Evolutionary conservation across 1,140 invertebrate species (phyloP), one percentile per base, ranked within the genome.

Genomic region (Telenomus remus): DNA sequence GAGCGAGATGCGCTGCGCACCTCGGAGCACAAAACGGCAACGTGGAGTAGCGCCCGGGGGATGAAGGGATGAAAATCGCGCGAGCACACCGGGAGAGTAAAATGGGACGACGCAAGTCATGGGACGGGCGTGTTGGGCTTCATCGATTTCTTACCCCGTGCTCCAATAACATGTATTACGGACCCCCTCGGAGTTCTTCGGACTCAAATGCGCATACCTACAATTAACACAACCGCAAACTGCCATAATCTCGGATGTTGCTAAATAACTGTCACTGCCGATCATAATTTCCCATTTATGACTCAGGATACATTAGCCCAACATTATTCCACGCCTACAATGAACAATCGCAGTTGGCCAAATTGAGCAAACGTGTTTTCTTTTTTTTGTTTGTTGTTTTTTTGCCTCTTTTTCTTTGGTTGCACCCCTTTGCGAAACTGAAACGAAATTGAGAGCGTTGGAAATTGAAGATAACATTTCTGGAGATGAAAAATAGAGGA

Each of bases 131-230:
- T 77, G 80, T 79, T 82, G 83, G 76, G 85, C 86, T 86, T 86
- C 79, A 87, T 87, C 85, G 85, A 87, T 87, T 85, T 86, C 85
- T 86, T 85, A 84, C 81, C 78, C 83, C 77, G 82, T 86, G 81
- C 80, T 82, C 82, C 79, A 86, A 84, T 86, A 86, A 87, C 85
- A 70, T 73, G 72, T 74, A 78, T 78, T 73, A 70, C 35, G 56
- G 50, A 47, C 15, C 16, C 34, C 42, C 12, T 11, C 37, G 1
- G 39, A 55, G 46, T 76, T 74, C 66, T 74, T 74, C 69, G 59
- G 54, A 13, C 46, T 44, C 46, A 64, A 49, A 78, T 19, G 46
- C 19, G 19, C 19, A 27, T 49, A 69, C 49, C 56, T 68, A 73
- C 60, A 51, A 64, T 76, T 66, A 71, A 50, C 48, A 16, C 34